Conservation (phyloP, 2,888 invertebrate genomes). For the Cryptophagus acutangulus region DNA sequence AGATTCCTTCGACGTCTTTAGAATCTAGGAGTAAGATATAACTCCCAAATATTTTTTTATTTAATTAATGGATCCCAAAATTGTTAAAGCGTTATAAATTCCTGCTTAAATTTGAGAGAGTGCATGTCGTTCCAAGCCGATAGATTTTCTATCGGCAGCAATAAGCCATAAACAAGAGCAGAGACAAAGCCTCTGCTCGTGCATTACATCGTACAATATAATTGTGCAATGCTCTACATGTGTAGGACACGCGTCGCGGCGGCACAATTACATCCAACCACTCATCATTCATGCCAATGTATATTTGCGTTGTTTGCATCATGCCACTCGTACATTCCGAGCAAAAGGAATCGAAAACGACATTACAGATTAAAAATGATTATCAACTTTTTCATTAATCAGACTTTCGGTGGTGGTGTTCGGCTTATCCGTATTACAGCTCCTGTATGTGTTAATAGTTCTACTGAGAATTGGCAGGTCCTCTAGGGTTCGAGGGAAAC, state of each 20-base stretch:
- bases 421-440: slow-evolving; percentile 36
- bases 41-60: too few species aligned
- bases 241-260: slow-evolving; percentile 48
- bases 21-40: too few species aligned
- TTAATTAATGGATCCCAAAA: too few species aligned
- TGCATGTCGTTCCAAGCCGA: slow-evolving; percentile 44
- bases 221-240: slow-evolving; percentile 47
- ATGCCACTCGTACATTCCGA: too few species aligned
- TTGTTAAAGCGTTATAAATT: too few species aligned
- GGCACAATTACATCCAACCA: slow-evolving; percentile 29
- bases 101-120: too few species aligned
- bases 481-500: slow-evolving; percentile 37
- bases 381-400: slow-evolving; percentile 41
- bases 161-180: slow-evolving; percentile 45
- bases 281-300: slow-evolving; percentile 19
- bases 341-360: too few species aligned
- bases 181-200: slow-evolving; percentile 44
- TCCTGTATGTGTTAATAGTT: slow-evolving; percentile 43
- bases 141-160: slow-evolving; percentile 45
- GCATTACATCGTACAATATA: slow-evolving; percentile 47
- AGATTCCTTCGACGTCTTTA: too few species aligned
- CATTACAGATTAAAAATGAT: too few species aligned
- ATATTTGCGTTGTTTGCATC: too few species aligned
- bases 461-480: slow-evolving; percentile 35
- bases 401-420: slow-evolving; percentile 23